Conservation (phyloP, 1,140 invertebrate species). For the Hylaeus volcanicus region DNA sequence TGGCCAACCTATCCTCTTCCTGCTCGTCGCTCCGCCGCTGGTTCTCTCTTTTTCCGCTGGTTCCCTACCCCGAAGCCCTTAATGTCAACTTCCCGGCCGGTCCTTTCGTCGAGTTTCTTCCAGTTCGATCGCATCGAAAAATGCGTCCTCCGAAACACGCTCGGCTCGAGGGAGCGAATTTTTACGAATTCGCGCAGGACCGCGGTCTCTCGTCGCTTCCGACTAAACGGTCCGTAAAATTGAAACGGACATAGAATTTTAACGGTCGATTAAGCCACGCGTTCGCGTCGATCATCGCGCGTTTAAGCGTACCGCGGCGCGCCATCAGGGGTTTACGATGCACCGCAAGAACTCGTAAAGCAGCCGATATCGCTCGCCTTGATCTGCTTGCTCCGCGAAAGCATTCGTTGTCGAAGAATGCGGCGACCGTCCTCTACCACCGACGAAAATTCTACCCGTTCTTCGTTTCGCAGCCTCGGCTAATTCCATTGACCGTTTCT, state of each 20-base stretch:
- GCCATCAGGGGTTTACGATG: slow-evolving; percentile 10
- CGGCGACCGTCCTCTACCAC: slow-evolving; percentile 1
- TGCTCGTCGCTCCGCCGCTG: slow-evolving; percentile 21
- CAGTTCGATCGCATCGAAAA: slow-evolving; percentile 22
- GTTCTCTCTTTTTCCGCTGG: slow-evolving; percentile 9
- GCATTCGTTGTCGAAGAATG: slow-evolving; percentile 34
- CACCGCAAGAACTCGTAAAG: slow-evolving; percentile 44
- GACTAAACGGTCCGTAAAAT: slow-evolving; percentile 23
- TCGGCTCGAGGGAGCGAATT: neutral
- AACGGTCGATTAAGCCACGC: slow-evolving; percentile 31
- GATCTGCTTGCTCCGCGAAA: slow-evolving; percentile 43
- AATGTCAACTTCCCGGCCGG: slow-evolving; percentile 55
- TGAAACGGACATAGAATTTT: slow-evolving; percentile 39
- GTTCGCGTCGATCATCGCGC: slow-evolving; percentile 12
- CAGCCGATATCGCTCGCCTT: slow-evolving; percentile 32
- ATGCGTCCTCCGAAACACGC: neutral
- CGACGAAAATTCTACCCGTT: neutral
- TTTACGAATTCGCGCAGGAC: neutral
- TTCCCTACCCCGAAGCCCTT: slow-evolving; percentile 19
- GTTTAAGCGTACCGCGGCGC: neutral
- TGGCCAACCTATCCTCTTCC: slow-evolving; percentile 46
- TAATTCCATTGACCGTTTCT: slow-evolving; percentile 12
- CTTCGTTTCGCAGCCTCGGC: neutral
- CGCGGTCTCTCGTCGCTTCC: too few species aligned
- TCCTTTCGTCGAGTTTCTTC: slow-evolving; percentile 45